Base-by-base conservation (phyloP, 2,113 vertebrate species). In the Datnioides undecimradiatus region DNA sequence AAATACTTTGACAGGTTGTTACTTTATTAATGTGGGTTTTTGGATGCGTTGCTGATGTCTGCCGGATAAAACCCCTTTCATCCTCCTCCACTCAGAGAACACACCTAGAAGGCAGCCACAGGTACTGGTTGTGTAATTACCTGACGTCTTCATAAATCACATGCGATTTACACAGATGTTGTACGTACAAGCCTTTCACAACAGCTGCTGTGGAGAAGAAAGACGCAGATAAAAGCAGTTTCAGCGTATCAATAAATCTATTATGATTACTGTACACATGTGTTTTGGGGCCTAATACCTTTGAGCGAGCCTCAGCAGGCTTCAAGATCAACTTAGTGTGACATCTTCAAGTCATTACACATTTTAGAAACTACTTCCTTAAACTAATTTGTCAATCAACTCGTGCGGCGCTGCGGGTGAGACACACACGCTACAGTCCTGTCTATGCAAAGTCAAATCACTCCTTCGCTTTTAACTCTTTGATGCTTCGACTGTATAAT, bases 301-400 rank as follows among this genome's bases (percentile, higher is more conserved):
- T 46, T 21, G 23, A 83, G 31, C 67, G 46, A 66, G 75, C 25
- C 49, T 51, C 1, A 59, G 62, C 79, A 60, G 27, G 78, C 36
- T 23, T 59, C 21, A 31, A 12, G 12, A 36, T 68, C 25, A 33
- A 52, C 36, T 46, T 8, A 2, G 52, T 48, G 76, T 74, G 73
- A 86, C 49, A 74, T 64, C 29, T 75, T 73, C 66, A 57, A 75
- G 64, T 82, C 76, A 60, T 87, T 82, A 73, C 63, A 87, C 46
- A 60, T 75, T 83, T 51, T 68, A 19, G 34, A 73, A 84, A 83
- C 21, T 5, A 64, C 73, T 83, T 72, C 65, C 80, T 79, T 63
- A 58, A 54, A 72, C 58, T 33, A 80, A 86, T 88, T 84, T 87
- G 79, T 85, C 84, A 83, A 57, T 82, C 86, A 87, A 60, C 62